Percentiles rank a stretch among this genome's conserved stretches.
Evolutionary conservation across 1,140 invertebrate species (phyloP).

Genomic region (Chionoecetes opilio): DNA sequence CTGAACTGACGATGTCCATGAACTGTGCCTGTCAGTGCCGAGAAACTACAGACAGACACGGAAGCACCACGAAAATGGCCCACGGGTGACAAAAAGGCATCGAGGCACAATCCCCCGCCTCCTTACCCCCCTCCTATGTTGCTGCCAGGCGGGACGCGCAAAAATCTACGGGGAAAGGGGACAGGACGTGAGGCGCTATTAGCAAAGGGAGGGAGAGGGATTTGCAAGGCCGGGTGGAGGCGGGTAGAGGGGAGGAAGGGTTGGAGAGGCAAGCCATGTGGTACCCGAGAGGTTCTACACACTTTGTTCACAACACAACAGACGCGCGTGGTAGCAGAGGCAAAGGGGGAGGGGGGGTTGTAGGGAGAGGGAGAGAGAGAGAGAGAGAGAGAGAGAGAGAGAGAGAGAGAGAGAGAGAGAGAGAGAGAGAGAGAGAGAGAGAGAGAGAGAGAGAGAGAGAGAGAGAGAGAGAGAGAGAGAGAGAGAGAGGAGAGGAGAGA

Average conservation of each 20-base stretch:
- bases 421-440: not conserved
- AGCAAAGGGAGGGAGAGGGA: constrained; percentile 5
- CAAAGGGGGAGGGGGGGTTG: not conserved
- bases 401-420: not conserved
- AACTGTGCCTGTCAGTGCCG: not conserved
- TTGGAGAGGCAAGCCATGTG: constrained; percentile 37
- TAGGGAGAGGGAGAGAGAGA: not conserved
- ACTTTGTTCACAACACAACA: constrained; percentile 67
- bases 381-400: not conserved
- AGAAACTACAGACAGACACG: not conserved
- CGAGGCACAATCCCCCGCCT: not conserved
- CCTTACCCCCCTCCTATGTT: not conserved
- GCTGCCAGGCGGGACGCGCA: not conserved
- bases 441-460: not conserved
- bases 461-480: not conserved
- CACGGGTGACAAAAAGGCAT: not conserved
- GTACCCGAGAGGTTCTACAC: not conserved
- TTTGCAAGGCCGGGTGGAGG: not conserved
- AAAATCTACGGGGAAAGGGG: not conserved
- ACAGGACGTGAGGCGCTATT: constrained; percentile 23
- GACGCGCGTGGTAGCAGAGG: constrained; percentile 37
- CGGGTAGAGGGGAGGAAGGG: not conserved
- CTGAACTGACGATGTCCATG: not conserved
- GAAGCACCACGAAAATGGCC: not conserved
- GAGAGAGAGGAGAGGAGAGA: not conserved